A percentile compares a stretch with the other conserved stretches of the same genome.
These are phyloP conservation scores for Drosophila kepulauana DNA, from an alignment of 1,140 invertebrate species.

Conservation along the genomic window DNA sequence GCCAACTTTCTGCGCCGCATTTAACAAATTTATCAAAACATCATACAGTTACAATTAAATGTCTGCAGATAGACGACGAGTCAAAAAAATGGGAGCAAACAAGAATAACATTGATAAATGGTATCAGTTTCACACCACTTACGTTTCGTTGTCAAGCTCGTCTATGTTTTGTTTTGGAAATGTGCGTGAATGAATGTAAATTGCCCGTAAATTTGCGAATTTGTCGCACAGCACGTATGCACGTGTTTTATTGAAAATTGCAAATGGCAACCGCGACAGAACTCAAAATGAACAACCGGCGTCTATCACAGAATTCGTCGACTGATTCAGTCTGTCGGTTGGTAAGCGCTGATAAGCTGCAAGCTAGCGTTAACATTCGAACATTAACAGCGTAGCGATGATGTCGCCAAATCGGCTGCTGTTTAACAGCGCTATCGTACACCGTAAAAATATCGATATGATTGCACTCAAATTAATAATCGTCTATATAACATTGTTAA, in stretches of 20 bases:
- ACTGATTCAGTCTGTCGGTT: slow-evolving; percentile 5
- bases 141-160: slow-evolving; percentile 6
- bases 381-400: not conserved
- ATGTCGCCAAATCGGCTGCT: not conserved
- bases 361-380: slow-evolving; percentile 1
- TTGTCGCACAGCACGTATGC: slow-evolving; percentile 8
- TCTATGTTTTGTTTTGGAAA: not conserved
- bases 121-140: slow-evolving; percentile 10
- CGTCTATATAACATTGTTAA: not conserved
- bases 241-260: slow-evolving; percentile 32
- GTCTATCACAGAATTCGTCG: slow-evolving; percentile 15
- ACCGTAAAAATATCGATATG: not conserved
- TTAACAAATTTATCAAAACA: not conserved
- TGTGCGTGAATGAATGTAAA: not conserved
- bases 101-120: slow-evolving; percentile 14
- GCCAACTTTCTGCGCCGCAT: slow-evolving; percentile 5
- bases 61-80: not conserved
- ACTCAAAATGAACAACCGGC: slow-evolving; percentile 16
- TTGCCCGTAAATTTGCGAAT: slow-evolving; percentile 8
- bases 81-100: slow-evolving; percentile 3
- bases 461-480: not conserved
- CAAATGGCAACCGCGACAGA: slow-evolving; percentile 22
- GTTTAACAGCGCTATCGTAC: not conserved
- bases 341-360: slow-evolving; percentile 11
- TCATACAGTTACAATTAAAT: not conserved